Conservation (phyloP, 2,113 vertebrate genomes). For the Gnathonemus echidnorhynchus region DNA sequence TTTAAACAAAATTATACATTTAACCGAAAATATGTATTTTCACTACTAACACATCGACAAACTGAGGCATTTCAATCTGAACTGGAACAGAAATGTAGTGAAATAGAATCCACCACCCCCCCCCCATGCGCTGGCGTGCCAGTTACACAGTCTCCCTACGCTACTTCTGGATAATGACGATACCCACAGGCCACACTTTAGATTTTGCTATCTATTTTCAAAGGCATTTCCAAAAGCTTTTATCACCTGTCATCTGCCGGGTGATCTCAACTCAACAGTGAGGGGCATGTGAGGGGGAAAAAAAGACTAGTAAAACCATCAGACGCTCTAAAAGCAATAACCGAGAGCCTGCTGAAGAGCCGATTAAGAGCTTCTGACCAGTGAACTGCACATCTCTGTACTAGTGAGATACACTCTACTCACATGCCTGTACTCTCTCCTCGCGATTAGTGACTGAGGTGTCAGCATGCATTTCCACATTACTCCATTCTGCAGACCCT, state of each 20-base stretch:
- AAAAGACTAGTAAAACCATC: not conserved
- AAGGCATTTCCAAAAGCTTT: not conserved
- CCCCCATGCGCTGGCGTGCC: not conserved
- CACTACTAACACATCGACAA: not conserved
- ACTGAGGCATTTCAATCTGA: not conserved
- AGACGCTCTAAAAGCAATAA: not conserved
- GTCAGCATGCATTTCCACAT: not conserved
- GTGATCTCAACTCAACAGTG: not conserved
- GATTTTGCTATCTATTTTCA: conserved; percentile 5
- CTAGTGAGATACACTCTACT: not conserved
- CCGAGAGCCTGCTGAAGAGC: not conserved
- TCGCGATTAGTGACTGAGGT: not conserved
- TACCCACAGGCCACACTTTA: conserved; percentile 5
- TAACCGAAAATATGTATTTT: not conserved
- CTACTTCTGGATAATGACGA: not conserved
- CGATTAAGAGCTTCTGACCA: not conserved
- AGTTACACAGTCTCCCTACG: not conserved
- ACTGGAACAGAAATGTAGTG: not conserved
- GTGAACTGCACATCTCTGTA: not conserved
- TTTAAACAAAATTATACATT: not conserved
- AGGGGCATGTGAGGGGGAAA: not conserved
- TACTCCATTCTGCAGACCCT: not conserved
- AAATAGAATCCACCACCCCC: not conserved
- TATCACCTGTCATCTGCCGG: not conserved
- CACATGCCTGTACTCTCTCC: not conserved